Base-by-base conservation (phyloP, 2,797 vertebrate species). In the Chrosomus eos region DNA sequence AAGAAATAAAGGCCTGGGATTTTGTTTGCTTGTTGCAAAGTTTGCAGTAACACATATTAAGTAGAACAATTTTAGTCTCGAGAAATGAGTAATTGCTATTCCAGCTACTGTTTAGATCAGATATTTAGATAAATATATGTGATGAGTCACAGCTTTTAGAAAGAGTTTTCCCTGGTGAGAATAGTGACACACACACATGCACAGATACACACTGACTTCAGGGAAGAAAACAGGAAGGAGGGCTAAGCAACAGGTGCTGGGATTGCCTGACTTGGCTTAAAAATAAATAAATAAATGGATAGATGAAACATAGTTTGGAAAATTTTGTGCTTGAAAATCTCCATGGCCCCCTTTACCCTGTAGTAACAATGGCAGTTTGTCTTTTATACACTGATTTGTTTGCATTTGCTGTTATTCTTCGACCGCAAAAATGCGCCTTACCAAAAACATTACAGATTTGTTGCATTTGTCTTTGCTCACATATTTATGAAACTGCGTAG, bases 401-500 rank as follows among this genome's bases (percentile, higher is more conserved):
- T 73, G 53, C 28, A 11, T 43, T 9, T 73, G 11, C 45, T 82
- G 10, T 70, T 62, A 19, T 72, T 45, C 51, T 62, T 26, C 28
- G 26, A 67, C 71, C 40, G 19, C 36, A 51, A 53, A 55, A 53
- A 67, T 81, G 19, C 0, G 5, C 21, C 73, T 81, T 60, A 7
- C 38, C 1, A 33, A 33, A n/a, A 82, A 48, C 38, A 40, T 31
- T 48, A 60, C 53, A 82, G 26, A 60, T 33, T 48, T 48, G 19
- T 74, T 36, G 58, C 4, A 9, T 82, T 82, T 62, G 21, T 81
- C 38, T 75, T n/a, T 19, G 45, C 33, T 53, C 77, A 53, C 89
- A 91, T 93, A 91, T 91, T 92, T 93, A 91, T 92, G 93, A 64
- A 62, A 48, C 26, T 4, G 28, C 33, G 36, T 19, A 19, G n/a